phyloP scores from a whole-genome alignment of 2,797 vertebrate genomes.

The Poeciliopsis paucimaculata region DNA sequence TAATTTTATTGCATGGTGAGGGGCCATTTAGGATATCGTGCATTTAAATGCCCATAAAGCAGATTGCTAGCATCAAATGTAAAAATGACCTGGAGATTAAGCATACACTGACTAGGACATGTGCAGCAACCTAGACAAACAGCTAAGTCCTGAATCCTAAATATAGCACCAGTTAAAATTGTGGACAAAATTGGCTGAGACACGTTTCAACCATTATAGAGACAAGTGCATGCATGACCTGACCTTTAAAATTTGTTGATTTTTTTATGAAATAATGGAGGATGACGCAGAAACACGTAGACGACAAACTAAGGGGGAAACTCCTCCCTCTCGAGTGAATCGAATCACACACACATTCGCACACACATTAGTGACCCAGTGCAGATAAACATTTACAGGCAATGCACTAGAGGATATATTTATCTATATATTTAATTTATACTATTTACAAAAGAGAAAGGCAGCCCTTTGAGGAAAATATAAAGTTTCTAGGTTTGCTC shows the following conservation, averaged over 20 bases:
- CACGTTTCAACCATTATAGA: constrained; percentile 55
- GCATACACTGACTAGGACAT: constrained; percentile 56
- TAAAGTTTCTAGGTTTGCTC: constrained; percentile 78
- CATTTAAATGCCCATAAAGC: constrained; percentile 54
- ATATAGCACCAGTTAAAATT: constrained; percentile 89
- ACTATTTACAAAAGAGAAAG: constrained; percentile 90
- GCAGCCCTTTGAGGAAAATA: constrained; percentile 92
- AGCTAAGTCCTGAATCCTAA: constrained; percentile 79
- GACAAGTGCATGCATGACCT: constrained; percentile 49
- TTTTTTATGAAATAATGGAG: constrained; percentile 40
- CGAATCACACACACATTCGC: constrained; percentile 43
- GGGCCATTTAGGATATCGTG: constrained; percentile 20
- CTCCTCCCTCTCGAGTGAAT: constrained; percentile 43
- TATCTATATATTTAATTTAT: constrained; percentile 75
- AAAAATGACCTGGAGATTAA: constrained; percentile 41
- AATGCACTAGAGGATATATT: constrained; percentile 83
- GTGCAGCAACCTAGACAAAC: constrained; percentile 73
- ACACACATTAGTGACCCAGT: constrained; percentile 70
- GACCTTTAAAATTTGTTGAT: constrained; percentile 47
- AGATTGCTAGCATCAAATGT: constrained; percentile 39
- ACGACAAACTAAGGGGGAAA: constrained; percentile 49
- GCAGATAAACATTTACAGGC: constrained; percentile 84
- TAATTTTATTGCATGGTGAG: constrained; percentile 62
- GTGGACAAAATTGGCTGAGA: constrained; percentile 56
- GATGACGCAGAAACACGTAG: constrained; percentile 48